These are phyloP conservation scores for Calliphora vicina DNA, from an alignment of 1,140 invertebrate genomes.

Conservation along the genomic window DNA sequence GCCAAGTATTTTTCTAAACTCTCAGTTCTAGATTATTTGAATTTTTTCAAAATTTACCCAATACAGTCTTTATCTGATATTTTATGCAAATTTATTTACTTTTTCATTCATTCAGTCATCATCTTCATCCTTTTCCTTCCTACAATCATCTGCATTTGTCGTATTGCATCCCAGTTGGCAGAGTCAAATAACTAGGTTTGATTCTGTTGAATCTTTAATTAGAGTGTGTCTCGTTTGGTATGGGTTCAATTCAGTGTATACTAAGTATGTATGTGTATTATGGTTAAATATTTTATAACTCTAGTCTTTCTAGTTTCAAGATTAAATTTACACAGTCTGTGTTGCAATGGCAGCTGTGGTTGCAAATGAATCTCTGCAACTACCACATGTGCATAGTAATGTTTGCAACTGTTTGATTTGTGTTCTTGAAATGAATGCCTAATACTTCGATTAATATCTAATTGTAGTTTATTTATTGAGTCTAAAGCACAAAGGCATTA, in stretches of 20 bases:
- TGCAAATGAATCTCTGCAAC: neutral
- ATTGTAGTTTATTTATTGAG: conserved; percentile 17
- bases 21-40: too few relatives aligned
- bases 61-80: neutral
- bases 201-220: neutral
- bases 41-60: too few relatives aligned
- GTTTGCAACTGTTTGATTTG: conserved; percentile 20
- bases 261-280: neutral
- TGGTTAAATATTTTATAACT: neutral
- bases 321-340: neutral
- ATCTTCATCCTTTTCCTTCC: neutral
- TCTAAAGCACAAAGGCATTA: too few relatives aligned
- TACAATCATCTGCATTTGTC: neutral
- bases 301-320: neutral
- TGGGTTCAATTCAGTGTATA: neutral
- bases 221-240: neutral
- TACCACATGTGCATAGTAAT: neutral
- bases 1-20: too few relatives aligned
- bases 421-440: conserved; percentile 13
- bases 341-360: neutral
- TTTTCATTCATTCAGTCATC: neutral
- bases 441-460: conserved; percentile 15
- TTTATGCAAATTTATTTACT: conserved; percentile 11
- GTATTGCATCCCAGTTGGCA: neutral
- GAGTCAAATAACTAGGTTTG: neutral